Evolutionary conservation across 2,888 invertebrate genomes (phyloP), one percentile per base, ranked within the genome.

Genomic region (Caenorhabditis sp.): DNA sequence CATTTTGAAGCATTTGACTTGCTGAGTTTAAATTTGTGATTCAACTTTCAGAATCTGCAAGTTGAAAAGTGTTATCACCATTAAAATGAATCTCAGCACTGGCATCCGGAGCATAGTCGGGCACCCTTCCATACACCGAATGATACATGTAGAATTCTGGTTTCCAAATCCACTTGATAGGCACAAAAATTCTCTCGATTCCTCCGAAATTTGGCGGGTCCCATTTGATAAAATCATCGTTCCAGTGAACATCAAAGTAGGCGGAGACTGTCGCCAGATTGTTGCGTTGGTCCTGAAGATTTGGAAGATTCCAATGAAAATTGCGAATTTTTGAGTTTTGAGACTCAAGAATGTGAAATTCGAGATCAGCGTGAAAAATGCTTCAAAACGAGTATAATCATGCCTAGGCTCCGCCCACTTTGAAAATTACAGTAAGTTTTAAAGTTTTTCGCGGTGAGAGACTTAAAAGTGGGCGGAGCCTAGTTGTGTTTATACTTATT

Each of bases 61-160:
- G n/a, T n/a, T n/a, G n/a, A n/a, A n/a, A n/a, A n/a, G n/a, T n/a
- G n/a, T n/a, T n/a, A n/a, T n/a, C 38, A 70, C 87, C 87, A 75
- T 90, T 87, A 41, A 63, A 81, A 56, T 85, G 85, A 22, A 91
- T 64, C 61, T 91, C 91, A 1, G 89, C 90, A 16, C 89, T 89
- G 1, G 90, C 91, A 38, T 89, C 89, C 8, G 84, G 75, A 7
- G 89, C 90, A 72, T 90, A 90, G 26, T 91, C 91, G 5, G 91
- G 91, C 3, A 90, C 90, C 14, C 91, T 80, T 58, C 91, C 90
- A 74, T 90, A 87, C 16, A 91, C 90, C 63, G 89, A 89, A 68
- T 92, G 91, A 81, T 92, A 92, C 84, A 92, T 86, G 72, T 91
- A 92, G 47, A 92, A 89, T 66, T 92, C 92, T 0, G 92, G 92